Percentiles rank a stretch among this genome's conserved stretches.
phyloP scores from a whole-genome alignment of 1,140 invertebrate genomes.

The Calosoma granatense region DNA sequence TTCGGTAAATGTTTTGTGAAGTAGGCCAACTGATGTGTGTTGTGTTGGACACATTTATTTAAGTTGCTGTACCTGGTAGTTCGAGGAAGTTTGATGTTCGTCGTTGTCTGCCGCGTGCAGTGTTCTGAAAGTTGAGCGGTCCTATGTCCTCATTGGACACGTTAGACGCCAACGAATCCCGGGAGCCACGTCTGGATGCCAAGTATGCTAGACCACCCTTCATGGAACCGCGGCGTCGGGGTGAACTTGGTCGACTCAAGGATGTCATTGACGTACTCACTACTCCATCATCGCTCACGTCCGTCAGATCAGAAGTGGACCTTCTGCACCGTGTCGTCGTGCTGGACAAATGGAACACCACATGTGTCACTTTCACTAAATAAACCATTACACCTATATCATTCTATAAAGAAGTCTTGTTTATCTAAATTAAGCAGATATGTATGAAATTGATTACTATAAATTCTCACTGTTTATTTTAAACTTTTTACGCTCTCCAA shows the following conservation, averaged over 20 bases:
- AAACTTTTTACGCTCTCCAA: too few relatives aligned
- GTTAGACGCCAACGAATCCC: constrained; percentile 55
- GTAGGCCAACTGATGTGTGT: too few relatives aligned
- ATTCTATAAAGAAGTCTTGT: too few relatives aligned
- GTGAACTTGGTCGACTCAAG: constrained; percentile 45
- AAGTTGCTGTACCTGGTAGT: constrained; percentile 70
- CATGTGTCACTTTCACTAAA: too few relatives aligned
- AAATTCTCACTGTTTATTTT: too few relatives aligned
- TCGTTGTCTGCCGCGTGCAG: constrained; percentile 59
- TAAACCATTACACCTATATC: too few relatives aligned
- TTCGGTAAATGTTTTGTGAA: too few relatives aligned
- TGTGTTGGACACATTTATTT: too few relatives aligned
- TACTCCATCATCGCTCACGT: constrained; percentile 40
- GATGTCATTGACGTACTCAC: constrained; percentile 47
- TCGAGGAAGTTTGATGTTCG: constrained; percentile 80
- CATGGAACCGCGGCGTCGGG: constrained; percentile 43
- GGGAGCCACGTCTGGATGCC: constrained; percentile 59
- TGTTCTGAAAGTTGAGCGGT: constrained; percentile 64
- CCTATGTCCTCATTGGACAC: constrained; percentile 66
- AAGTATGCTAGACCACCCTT: constrained; percentile 60
- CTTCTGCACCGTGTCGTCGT: constrained; percentile 41
- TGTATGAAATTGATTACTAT: too few relatives aligned
- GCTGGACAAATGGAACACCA: constrained; percentile 19
- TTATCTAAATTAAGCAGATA: too few relatives aligned
- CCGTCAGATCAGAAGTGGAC: constrained; percentile 64